Evolutionary conservation across 2,797 vertebrate species (phyloP), one percentile per base, ranked within the genome.

Genomic region (Margarornis squamiger): DNA sequence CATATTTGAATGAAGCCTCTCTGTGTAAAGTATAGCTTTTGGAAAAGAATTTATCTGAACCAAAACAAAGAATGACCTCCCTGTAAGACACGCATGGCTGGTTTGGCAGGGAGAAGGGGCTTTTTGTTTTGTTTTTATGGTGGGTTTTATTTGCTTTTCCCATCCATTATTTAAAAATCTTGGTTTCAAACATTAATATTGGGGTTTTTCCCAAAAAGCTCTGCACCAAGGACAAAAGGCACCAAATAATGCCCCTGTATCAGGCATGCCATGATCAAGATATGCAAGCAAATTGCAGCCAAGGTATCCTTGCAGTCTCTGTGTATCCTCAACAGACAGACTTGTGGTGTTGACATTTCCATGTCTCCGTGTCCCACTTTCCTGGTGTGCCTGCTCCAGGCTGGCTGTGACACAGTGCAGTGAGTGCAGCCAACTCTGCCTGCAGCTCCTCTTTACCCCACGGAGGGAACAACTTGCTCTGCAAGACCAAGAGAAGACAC

Each of bases 1-100:
- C 88, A 41, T 88, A 54, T 85, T 90, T 92, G 85, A 95, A 71
- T 73, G 72, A 95, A 93, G 61, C 66, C 36, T 85, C 93, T 81
- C 79, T 81, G 46, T 63, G 73, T 39, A 77, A 90, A 85, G 48
- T 14, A 21, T 8, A 62, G 52, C 51, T 93, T 75, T 68, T 1
- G 0, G 73, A 96, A 90, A 43, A 51, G 27, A 32, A 71, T 86
- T 70, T 70, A 10, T 32, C 51, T 83, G 45, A 79, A 77, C 59
- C 74, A 74, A 88, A 94, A 57, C 84, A 79, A 57, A 41, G 39
- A 29, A 21, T 58, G 79, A 79, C 73, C 92, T 93, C 9, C 0
- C 41, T 88, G 63, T 63, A 92, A 73, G 70, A 48, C 86, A 93
- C 45, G 21, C 62, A 63, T 66, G 58, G 76, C 51, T 78, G 79